Evolutionary conservation across 2,888 invertebrate genomes (phyloP), one percentile per base, ranked within the genome.

Genomic region (Cephus spinipes): DNA sequence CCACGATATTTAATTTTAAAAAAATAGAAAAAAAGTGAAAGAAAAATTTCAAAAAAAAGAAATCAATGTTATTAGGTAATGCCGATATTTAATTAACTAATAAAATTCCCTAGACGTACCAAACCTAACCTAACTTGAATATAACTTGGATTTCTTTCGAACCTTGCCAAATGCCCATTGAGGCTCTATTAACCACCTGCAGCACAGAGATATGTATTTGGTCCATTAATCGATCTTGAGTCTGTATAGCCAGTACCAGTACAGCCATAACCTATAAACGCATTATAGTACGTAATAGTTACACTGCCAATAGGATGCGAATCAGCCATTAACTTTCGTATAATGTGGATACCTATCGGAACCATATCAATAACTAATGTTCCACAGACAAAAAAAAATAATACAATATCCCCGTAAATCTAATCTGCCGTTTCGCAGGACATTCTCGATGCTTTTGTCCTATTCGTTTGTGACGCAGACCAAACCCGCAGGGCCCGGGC

Each of bases 401-500:
- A 15, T 23, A 23, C 55, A 55, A 55, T 55, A 55, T 23, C 9
- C 55, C 23, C 55, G 23, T 55, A 55, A 55, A 55, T 55, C 55
- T 55, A 55, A 55, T 23, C 55, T 55, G 9, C 55, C 23, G 23
- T 55, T 55, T 55, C 55, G 55, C 55, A 55, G 55, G 23, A 23
- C 55, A 55, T 23, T 55, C 55, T 55, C 55, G 55, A 55, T 23
- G 55, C 55, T 23, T 55, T 55, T 23, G 9, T 55, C 55, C 55
- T 55, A 55, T 55, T 55, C 55, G 55, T 55, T 55, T 55, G 55
- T 55, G 55, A 55, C 55, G 55, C 55, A 9, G 55, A 23, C 55
- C 55, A 55, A 55, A 55, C 55, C 55, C 55, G 55, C 55, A 15
- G 55, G 55, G 55, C 55, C 55, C 23, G 82, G 82, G 80, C 80